Conservation (phyloP, 2,797 vertebrate genomes). For the Sphenopsis melanotis region DNA sequence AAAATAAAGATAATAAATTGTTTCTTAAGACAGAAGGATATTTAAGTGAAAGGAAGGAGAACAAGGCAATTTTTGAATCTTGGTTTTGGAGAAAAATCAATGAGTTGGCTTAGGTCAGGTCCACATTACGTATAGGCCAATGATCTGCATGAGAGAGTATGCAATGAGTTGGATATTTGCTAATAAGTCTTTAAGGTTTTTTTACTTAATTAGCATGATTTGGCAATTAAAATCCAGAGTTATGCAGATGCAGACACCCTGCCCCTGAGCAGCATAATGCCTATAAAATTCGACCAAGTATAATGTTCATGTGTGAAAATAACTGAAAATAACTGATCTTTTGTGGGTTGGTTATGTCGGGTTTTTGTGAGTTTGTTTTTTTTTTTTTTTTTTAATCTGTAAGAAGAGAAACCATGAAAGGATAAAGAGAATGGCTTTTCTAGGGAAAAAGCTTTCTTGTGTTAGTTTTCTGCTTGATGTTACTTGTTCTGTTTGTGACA, state of each 20-base stretch:
- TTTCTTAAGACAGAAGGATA: neutral
- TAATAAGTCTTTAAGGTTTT: constrained; percentile 7
- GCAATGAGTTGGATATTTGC: neutral
- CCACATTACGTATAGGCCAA: neutral
- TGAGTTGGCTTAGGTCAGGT: neutral
- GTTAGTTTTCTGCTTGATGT: neutral
- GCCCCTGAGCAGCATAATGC: neutral
- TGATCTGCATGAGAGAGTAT: neutral
- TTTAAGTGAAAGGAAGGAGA: neutral
- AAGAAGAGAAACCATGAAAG: neutral
- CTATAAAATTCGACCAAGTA: neutral
- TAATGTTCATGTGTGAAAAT: neutral
- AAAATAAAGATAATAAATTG: neutral
- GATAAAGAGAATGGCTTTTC: neutral
- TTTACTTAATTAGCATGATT: constrained; percentile 7
- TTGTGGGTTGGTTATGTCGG: neutral
- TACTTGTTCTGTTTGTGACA: neutral
- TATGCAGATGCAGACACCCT: neutral
- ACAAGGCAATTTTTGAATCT: neutral
- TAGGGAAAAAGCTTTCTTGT: neutral
- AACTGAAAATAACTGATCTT: neutral
- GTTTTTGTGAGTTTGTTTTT: neutral
- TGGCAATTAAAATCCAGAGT: neutral
- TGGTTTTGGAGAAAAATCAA: neutral
- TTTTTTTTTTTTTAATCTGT: neutral